Evolutionary conservation across 2,888 invertebrate genomes (phyloP), one percentile per base, ranked within the genome.

Genomic region (Trachelus iudaicus): DNA sequence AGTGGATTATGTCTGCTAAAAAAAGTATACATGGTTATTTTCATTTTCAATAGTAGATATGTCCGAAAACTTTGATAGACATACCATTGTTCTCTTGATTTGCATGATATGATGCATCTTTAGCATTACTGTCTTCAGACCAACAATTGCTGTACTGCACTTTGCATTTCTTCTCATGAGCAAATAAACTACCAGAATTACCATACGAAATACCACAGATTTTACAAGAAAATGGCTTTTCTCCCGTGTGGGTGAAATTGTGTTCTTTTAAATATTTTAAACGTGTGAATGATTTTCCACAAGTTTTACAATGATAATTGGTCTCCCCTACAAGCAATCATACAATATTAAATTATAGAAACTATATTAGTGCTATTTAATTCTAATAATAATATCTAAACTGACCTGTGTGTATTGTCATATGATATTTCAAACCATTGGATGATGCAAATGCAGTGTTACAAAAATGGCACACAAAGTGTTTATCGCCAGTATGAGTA

Each of bases 401-500:
- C 76, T 34, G 69, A 76, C 76, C 69, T n/a, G 76, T 76, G 34
- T 76, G 69, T 35, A 76, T 69, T 35, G 76, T 76, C 34, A 69
- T 69, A 37, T 76, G 76, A 71, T 76, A 76, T 33, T 76, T 76
- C 30, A 69, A 30, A 31, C 76, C 76, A 35, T 71, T 71, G 23
- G 71, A 71, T 9, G 71, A 71, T n/a, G 71, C 71, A 35, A 79
- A 77, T 73, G 79, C 75, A 35, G 33, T 69, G 35, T 30, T 74
- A 74, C 73, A 73, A 69, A 69, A 77, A 15, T 35, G 12, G 23
- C 79, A 79, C 23, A 76, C 74, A 69, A 76, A 73, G 34, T 78
- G 80, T 71, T 78, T 40, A 34, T 80, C 76, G 4, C 80, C 80
- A 15, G 80, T 80, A 68, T 80, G 80, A 15, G 75, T 76, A 13